Evolutionary conservation across 2,888 invertebrate species (phyloP), one percentile per base, ranked within the genome.

Genomic region (Tachina fera): DNA sequence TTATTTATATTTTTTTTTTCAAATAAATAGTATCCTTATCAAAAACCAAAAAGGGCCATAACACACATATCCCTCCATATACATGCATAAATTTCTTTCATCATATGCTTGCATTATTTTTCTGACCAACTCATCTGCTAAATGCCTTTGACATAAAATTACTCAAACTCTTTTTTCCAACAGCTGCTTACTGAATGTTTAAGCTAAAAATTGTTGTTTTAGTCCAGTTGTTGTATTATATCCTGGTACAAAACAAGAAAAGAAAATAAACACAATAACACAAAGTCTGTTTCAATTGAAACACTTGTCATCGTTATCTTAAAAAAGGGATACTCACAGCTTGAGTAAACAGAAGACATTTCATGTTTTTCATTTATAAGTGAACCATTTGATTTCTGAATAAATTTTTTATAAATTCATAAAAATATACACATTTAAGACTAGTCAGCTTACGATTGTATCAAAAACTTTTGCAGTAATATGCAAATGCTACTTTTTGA

Each of bases 111-210:
- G 9, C 1, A 3, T 14, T n/a, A 41, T 45, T 49, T 13, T 9
- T 9, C 10, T 58, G 67, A 41, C 58, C 74, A 41, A 49, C 3
- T 8, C 43, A 41, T 43, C 45, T 71, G 71, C 41, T 63, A 49
- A 67, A 76, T 65, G 47, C 56, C 14, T 83, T 71, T 76, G 56
- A 58, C 56, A 56, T 75, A 47, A 61, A 72, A 72, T 31, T 60
- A 53, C 51, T 61, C 31, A 63, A 76, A 76, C 56, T 63, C 41
- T 56, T 60, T 83, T 56, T 78, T 53, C 45, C 53, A 83, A 72
- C 77, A 83, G 77, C 83, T 83, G 83, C 75, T 78, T 72, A 67
- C 60, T 53, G 43, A 10, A 53, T 43, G 19, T 53, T 60, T 53
- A 61, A 68, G 22, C 19, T 60, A 39, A 56, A 76, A 65, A 65